Conservation (phyloP, 2,113 vertebrate genomes). For the Arvicanthis niloticus region DNA sequence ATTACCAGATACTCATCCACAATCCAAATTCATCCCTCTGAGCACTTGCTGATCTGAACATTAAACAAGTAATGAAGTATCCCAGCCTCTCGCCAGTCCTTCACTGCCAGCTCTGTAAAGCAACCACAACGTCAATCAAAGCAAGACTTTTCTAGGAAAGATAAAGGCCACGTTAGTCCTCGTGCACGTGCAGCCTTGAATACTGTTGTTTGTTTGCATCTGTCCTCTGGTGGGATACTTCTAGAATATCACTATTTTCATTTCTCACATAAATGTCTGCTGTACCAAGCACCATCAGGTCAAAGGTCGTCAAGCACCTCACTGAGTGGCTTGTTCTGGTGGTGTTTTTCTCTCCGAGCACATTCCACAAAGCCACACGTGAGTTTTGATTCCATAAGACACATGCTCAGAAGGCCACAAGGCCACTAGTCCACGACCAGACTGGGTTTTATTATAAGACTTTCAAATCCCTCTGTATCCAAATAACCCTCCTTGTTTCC, state of each 20-base stretch:
- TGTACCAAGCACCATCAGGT: neutral
- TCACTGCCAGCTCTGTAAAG: neutral
- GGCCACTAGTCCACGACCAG: neutral
- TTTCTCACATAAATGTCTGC: neutral
- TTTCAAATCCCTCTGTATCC: neutral
- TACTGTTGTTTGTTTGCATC: neutral
- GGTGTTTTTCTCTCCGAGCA: neutral
- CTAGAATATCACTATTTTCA: neutral
- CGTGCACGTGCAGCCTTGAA: neutral
- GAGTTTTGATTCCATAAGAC: neutral
- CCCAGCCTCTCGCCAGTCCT: neutral
- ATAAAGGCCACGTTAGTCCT: neutral
- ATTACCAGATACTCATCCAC: constrained; percentile 29
- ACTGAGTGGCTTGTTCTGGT: neutral
- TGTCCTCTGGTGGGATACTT: neutral
- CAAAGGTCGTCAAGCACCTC: neutral
- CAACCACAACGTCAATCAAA: constrained; percentile 43
- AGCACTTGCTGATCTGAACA: constrained; percentile 26
- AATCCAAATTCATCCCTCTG: constrained; percentile 12
- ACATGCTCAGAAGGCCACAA: neutral
- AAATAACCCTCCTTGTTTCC: neutral
- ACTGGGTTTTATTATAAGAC: neutral
- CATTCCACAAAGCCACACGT: neutral
- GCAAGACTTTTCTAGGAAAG: neutral
- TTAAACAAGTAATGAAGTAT: neutral